Evolutionary conservation across 2,113 vertebrate genomes (phyloP), one percentile per base, ranked within the genome.

Genomic region (Gnathonemus longibarbis): DNA sequence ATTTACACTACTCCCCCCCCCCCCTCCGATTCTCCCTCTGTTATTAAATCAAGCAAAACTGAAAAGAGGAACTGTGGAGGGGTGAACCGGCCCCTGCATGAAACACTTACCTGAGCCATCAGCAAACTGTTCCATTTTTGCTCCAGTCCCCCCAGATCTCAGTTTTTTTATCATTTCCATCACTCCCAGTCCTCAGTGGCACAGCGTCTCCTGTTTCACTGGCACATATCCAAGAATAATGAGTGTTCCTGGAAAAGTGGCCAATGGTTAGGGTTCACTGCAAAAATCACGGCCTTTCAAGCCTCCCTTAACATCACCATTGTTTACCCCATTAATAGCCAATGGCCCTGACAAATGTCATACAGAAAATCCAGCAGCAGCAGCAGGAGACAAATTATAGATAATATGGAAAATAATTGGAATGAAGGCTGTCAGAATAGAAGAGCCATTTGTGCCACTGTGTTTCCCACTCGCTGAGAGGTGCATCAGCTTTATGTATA

Each of bases 71-170:
- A 89, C 87, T 89, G 10, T 27, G 80, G 88, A 27, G 48, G n/a
- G 89, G 52, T 39, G 74, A 90, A 62, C 48, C 31, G 49, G 62
- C 90, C 90, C 89, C 83, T 39, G 70, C 70, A 84, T 83, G 88
- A 66, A 83, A 88, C 90, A 90, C 93, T 91, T 91, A 94, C 93
- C 93, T 94, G 91, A 56, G 84, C 52, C 84, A 88, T 84, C 49
- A 27, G 89, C 89, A 77, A 85, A 88, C 53, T 19, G 84, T 5
- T 80, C 80, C 45, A 46, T 48, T 90, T 58, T 49, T 39, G 84
- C 90, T 62, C 84, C 62, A 74, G 80, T 90, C 92, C 91, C 45
- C 45, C 31, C 62, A 91, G 89, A 91, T 88, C 52, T 88, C 87
- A 46, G 6, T 58, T 84, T 90, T 56, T 56, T 56, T 89, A 77